phyloP scores from a whole-genome alignment of 2,113 vertebrate genomes.

The Rostratula benghalensis region DNA sequence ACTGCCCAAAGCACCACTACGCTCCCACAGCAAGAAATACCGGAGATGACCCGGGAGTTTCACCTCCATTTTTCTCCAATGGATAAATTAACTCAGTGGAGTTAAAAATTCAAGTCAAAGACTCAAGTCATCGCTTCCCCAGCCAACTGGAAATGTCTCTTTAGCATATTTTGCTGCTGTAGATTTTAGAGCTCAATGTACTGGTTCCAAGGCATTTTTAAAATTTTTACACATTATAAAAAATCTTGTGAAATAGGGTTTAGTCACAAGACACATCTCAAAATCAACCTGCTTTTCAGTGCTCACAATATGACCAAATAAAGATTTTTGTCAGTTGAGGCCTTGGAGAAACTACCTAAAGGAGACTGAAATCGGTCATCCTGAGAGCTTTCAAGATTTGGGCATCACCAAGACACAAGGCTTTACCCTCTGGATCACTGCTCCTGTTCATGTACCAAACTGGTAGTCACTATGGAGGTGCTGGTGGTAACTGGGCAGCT shows the following conservation, averaged over 20 bases:
- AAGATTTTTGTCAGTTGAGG: background rate
- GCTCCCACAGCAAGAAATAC: accelerated
- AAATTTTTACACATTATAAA: background rate
- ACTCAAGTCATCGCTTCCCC: background rate
- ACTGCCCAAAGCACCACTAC: accelerated
- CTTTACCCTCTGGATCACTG: background rate
- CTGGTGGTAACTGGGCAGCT: accelerated
- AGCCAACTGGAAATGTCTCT: background rate
- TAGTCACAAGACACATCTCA: background rate
- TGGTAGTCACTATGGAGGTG: accelerated
- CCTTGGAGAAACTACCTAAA: background rate
- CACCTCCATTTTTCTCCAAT: background rate
- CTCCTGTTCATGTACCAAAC: background rate
- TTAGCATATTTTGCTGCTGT: background rate
- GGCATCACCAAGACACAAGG: accelerated
- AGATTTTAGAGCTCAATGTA: background rate
- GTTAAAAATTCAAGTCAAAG: background rate
- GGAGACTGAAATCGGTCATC: background rate
- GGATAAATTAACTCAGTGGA: background rate
- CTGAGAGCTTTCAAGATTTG: accelerated
- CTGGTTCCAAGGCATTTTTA: accelerated
- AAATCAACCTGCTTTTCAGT: background rate
- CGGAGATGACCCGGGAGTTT: accelerated
- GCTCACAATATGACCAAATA: background rate
- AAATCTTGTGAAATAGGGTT: background rate